Conservation (phyloP, 2,888 invertebrate genomes). For the Nipponacmea schrenckii region DNA sequence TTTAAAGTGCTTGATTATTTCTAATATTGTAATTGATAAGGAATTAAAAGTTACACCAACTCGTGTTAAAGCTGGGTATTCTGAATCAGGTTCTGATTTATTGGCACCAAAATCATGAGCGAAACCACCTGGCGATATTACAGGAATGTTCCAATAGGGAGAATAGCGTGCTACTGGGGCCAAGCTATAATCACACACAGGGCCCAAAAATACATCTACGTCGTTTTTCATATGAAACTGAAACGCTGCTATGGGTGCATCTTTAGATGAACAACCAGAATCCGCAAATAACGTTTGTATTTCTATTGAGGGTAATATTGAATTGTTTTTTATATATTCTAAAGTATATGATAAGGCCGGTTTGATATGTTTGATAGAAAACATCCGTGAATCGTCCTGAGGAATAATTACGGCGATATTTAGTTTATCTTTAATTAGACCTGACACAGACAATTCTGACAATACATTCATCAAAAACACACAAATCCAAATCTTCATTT, state of each 20-base stretch:
- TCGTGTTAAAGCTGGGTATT: background rate
- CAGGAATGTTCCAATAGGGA: conserved; percentile 3
- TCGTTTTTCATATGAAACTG: background rate
- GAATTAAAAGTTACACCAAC: conserved; percentile 5
- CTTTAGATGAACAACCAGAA: background rate
- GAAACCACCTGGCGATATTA: background rate
- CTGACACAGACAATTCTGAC: too few relatives aligned
- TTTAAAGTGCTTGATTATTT: background rate
- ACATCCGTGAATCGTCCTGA: background rate
- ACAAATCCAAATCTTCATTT: too few relatives aligned
- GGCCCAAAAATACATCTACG: background rate
- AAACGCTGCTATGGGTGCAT: conserved; percentile 6
- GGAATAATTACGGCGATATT: background rate
- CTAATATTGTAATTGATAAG: background rate
- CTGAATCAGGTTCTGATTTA: background rate
- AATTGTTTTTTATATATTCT: background rate
- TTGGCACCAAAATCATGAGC: conserved; percentile 6
- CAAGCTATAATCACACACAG: conserved; percentile 1
- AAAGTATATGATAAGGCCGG: background rate
- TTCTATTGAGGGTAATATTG: background rate
- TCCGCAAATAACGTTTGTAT: background rate
- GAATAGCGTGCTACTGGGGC: background rate
- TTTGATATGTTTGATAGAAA: conserved; percentile 6
- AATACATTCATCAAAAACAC: too few relatives aligned
- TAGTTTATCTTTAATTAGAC: background rate